Evolutionary conservation across 2,797 vertebrate species (phyloP), one percentile per base, ranked within the genome.

Genomic region (Lutjanus campechanus): DNA sequence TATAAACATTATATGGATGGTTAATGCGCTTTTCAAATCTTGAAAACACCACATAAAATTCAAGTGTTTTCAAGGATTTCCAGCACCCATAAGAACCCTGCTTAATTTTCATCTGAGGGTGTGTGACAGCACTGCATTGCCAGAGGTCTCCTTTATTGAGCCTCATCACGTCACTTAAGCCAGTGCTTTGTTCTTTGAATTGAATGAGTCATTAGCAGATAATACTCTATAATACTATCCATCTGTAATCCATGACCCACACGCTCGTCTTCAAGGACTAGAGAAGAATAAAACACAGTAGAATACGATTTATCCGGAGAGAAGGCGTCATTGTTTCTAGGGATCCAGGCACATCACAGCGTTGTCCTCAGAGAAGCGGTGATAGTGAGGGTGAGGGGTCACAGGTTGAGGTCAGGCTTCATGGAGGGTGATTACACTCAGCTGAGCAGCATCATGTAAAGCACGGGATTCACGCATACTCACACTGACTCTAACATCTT

Each of bases 161-260:
- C 36, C 49, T 76, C 22, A 69, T 87, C 79, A 29, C 20, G 10
- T 75, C 67, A 56, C 63, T 63, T 87, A 76, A 91, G 51, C 69
- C 55, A 1, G 19, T 20, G 63, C 71, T 88, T 89, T 90, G 72
- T 88, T 89, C 70, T 70, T 53, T 66, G n/a, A 83, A 82, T 82
- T 73, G 85, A 88, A 85, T 77, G 73, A 88, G 65, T 88, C 86
- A 89, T 92, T 83, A 91, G 73, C 78, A 69, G 85, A 91, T 91
- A 84, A 91, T 81, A 64, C 85, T 85, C 81, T 76, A 49, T 91
- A 89, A 91, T 85, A 55, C 84, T 36, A 71, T 54, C 19, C 25
- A 16, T 69, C 67, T 76, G 68, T 91, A 90, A 91, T 88, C 91
- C 89, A 50, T 22, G 82, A 77, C 77, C 82, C 76, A 69, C 78